Evolutionary conservation across 2,888 invertebrate genomes (phyloP).

Genomic region (Horisme vitalbata): DNA sequence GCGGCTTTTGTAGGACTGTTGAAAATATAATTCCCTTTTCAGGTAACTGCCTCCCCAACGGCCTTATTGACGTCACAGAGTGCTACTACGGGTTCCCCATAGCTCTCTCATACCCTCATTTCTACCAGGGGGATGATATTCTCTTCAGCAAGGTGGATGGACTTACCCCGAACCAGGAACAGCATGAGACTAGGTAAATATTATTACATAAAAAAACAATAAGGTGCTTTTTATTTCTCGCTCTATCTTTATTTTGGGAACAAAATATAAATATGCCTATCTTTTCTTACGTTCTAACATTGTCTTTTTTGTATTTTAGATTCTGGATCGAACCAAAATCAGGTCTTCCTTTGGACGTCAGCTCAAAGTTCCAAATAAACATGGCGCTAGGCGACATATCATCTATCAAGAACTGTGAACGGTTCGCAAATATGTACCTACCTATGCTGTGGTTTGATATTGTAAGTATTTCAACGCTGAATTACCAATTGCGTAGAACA

Average conservation of each 20-base stretch:
- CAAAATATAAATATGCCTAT: no score
- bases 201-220: no score
- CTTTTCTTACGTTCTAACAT: no score
- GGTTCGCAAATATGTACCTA: constrained; percentile 87
- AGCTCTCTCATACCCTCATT: constrained; percentile 94
- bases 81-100: constrained; percentile 97
- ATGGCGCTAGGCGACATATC: constrained; percentile 89
- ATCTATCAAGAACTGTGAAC: constrained; percentile 84
- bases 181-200: constrained; percentile 69
- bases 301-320: no score
- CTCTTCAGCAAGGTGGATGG: constrained; percentile 87
- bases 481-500: no score
- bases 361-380: constrained; percentile 93
- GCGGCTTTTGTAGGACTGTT: no score
- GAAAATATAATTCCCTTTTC: constrained; percentile 38
- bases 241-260: no score
- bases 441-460: constrained; percentile 96
- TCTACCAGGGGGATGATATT: constrained; percentile 87
- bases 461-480: no score
- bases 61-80: constrained; percentile 91
- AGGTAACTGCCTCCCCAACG: constrained; percentile 87
- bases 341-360: constrained; percentile 90
- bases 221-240: no score
- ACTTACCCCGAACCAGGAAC: constrained; percentile 83
- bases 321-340: constrained; percentile 92